These are phyloP conservation scores for Haliclona indistincta DNA, from an alignment of 37 sponge, comb jelly and placozoan species.

Conservation along the genomic window DNA sequence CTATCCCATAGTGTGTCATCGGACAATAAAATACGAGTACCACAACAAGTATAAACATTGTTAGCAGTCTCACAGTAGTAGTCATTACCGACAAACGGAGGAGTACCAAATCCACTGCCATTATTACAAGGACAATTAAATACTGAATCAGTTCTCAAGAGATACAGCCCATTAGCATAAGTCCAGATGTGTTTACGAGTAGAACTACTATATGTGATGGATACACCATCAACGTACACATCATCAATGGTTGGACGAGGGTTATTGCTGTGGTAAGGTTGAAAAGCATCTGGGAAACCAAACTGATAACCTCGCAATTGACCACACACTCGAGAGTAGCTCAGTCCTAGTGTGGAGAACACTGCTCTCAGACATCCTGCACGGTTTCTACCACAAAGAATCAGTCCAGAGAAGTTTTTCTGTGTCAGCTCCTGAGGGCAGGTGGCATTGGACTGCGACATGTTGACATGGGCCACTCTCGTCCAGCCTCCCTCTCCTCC, in stretches of 20 bases:
- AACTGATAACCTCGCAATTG: background rate
- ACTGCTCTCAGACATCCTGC: no score
- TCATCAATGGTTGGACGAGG: background rate
- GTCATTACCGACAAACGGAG: conserved; percentile 15
- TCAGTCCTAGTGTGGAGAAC: background rate
- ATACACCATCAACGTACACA: conserved; percentile 1
- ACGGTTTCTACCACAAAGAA: no score
- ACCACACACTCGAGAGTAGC: conserved; percentile 1
- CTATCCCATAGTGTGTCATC: conserved; percentile 35
- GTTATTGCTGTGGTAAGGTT: no score
- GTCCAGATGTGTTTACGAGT: conserved; percentile 8
- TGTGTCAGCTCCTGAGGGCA: no score
- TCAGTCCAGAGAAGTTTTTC: no score
- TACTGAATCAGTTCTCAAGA: background rate
- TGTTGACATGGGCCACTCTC: no score
- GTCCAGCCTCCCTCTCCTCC: no score
- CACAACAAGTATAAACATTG: background rate
- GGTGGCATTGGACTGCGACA: no score
- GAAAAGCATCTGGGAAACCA: background rate
- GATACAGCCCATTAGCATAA: background rate
- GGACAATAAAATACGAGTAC: no score
- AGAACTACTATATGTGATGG: background rate
- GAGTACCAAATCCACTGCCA: background rate
- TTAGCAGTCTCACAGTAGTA: conserved; percentile 32
- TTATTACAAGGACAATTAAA: conserved; percentile 10